Evolutionary conservation across 2,888 invertebrate species (phyloP).

Genomic region (Himalopsyche kuldschensis): DNA sequence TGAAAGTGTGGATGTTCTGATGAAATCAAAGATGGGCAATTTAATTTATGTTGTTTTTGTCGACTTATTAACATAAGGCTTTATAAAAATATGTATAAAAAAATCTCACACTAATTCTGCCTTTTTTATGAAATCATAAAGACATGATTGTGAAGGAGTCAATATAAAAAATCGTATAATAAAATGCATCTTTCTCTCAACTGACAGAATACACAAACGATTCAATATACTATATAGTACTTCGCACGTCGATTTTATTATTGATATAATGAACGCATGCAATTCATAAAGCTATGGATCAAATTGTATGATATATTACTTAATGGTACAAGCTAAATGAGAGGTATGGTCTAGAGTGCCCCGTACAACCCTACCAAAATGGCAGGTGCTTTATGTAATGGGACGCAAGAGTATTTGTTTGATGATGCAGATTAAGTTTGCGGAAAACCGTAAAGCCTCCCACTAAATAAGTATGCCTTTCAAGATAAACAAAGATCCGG

Average conservation of each 20-base stretch:
- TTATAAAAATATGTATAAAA: too few relatives aligned
- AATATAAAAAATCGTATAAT: too few relatives aligned
- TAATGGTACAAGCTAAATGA: not conserved
- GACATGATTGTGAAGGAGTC: too few relatives aligned
- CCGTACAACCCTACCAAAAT: not conserved
- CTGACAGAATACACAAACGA: too few relatives aligned
- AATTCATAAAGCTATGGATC: not conserved
- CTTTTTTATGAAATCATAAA: too few relatives aligned
- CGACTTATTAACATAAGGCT: too few relatives aligned
- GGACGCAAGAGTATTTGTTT: conserved; percentile 25
- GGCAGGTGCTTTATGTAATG: conserved; percentile 24
- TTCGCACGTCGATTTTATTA: not conserved
- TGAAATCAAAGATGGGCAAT: too few relatives aligned
- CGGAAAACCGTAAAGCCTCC: not conserved
- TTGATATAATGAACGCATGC: not conserved
- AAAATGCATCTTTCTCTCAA: too few relatives aligned
- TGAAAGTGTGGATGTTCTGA: too few relatives aligned
- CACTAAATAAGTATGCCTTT: not conserved
- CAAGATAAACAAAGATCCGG: not conserved
- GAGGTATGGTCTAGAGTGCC: not conserved
- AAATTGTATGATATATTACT: not conserved
- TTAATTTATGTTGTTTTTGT: too few relatives aligned
- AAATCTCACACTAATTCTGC: too few relatives aligned
- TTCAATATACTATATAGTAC: too few relatives aligned
- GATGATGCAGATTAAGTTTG: conserved; percentile 28